Conservation (phyloP, 2,113 vertebrate genomes). For the Pao palembangensis region DNA sequence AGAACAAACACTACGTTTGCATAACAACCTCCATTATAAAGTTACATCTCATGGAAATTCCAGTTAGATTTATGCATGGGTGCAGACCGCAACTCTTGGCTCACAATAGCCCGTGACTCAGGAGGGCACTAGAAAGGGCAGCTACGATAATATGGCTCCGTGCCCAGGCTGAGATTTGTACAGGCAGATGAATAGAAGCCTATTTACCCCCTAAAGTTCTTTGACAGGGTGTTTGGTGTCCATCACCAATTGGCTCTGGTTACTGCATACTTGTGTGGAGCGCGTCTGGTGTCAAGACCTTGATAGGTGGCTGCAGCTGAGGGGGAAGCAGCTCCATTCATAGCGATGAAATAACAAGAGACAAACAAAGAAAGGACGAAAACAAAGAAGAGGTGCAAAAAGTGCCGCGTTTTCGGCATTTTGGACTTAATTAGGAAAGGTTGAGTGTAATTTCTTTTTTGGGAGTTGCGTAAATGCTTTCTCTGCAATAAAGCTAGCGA, state of each 20-base stretch:
- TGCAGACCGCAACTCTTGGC: constrained; percentile 57
- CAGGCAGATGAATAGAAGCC: constrained; percentile 68
- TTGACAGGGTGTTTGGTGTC: constrained; percentile 68
- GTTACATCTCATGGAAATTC: constrained; percentile 40
- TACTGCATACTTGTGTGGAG: constrained; percentile 66
- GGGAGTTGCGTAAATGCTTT: background rate
- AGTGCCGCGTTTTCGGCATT: background rate
- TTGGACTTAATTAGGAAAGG: background rate
- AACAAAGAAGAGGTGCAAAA: background rate
- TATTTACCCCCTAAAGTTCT: constrained; percentile 61
- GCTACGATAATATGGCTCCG: constrained; percentile 67
- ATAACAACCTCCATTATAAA: constrained; percentile 11
- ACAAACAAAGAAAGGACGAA: constrained; percentile 13
- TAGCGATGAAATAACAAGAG: constrained; percentile 30
- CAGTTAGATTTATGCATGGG: constrained; percentile 46
- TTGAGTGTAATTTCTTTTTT: too few relatives aligned
- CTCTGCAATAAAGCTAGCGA: background rate
- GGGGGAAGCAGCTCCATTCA: constrained; percentile 29
- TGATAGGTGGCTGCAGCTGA: constrained; percentile 59
- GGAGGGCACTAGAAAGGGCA: constrained; percentile 69
- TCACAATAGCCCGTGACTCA: constrained; percentile 59
- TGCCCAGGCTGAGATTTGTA: constrained; percentile 63
- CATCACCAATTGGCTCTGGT: constrained; percentile 67
- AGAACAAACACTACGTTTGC: constrained; percentile 9
- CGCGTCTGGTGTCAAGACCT: constrained; percentile 67